Base-by-base conservation (phyloP, 2,113 vertebrate genomes). In the Nibea coibor region DNA sequence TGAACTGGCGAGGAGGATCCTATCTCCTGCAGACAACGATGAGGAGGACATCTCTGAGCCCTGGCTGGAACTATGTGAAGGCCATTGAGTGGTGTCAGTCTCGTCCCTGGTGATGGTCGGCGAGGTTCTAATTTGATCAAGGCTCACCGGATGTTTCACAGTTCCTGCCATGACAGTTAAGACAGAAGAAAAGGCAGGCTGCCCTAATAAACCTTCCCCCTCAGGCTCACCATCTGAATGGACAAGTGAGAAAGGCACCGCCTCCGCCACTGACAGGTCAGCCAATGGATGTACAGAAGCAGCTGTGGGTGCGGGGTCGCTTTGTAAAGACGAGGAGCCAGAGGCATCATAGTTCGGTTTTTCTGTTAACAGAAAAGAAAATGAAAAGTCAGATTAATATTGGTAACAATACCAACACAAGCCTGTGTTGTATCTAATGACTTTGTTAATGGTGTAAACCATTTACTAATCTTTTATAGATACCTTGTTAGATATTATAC, bases 1-100 rank as follows among this genome's bases (percentile, higher is more conserved):
- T 98, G 97, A 95, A 87, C 85, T 78, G 66, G 93, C 84, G 22
- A 92, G 87, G 78, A 70, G 72, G 92, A 86, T 78, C 93, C 82
- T 78, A 74, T 86, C 92, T 85, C 86, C 90, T 56, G 89, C 86
- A 78, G 85, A 87, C 1, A 69, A 86, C 0, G 75, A 88, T 1
- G 92, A 92, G 54, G 84, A 91, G 64, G 91, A 93, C 66, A 92
- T 88, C 48, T 95, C 94, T 0, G 85, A 90, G 88, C 94, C 94
- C 66, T 72, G 88, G 1, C 94, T 87, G 56, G 95, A 94, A 77
- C 94, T 91, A 78, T 94, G 94, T 64, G 95, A 88, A 4, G 93
- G 94, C 43, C 95, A 95, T 68, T 94, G 94, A 72, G 94, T 93
- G 54, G 95, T 94, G 51, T 95, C 93, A 28, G 88, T 94, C 73